Base-by-base conservation (phyloP, 2,797 vertebrate genomes). In the Sorex maritimensis region DNA sequence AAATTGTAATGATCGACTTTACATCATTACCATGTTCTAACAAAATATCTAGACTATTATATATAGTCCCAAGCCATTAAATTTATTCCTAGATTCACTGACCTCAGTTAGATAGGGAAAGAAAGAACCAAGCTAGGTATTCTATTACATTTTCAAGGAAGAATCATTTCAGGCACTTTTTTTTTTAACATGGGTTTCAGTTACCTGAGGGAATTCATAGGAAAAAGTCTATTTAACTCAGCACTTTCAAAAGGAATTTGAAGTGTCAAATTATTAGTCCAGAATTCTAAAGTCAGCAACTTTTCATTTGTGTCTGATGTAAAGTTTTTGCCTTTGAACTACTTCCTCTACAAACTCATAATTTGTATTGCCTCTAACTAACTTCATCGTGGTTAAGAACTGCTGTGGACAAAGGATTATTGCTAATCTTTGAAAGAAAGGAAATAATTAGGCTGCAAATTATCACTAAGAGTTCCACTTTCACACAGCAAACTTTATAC, bases 31-130 rank as follows among this genome's bases (percentile, higher is more conserved):
- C 26, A 77, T 61, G 61, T 83, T 93, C 90, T 88, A 58, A 96
- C 17, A 69, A 89, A 89, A 4, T 58, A 1, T 86, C 73, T 86
- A 26, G 23, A 73, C 58, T 81, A 83, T 92, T 84, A 94, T 75
- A 81, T 91, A 72, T n/a, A 94, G 92, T 65, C 26, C 4, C 52
- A 34, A 79, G 10, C 3, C 73, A 91, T 26, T 92, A 86, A 73
- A 85, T 92, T 34, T 88, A 75, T 93, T 94, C 58, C 46, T 84
- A 85, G 73, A 58, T 84, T 96, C 93, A 94, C 38, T 89, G 81
- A 92, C 74, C 86, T 88, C 0, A 0, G 79, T 77, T 78, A 44
- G 63, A 81, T 86, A 85, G 69, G 41, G n/a, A 90, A 94, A 75
- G 41, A 44, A 79, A 75, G 41, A 44, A 79, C 26, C 63, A 82